phyloP scores from a whole-genome alignment of 2,888 invertebrate species.

The Coenonympha arcania region DNA sequence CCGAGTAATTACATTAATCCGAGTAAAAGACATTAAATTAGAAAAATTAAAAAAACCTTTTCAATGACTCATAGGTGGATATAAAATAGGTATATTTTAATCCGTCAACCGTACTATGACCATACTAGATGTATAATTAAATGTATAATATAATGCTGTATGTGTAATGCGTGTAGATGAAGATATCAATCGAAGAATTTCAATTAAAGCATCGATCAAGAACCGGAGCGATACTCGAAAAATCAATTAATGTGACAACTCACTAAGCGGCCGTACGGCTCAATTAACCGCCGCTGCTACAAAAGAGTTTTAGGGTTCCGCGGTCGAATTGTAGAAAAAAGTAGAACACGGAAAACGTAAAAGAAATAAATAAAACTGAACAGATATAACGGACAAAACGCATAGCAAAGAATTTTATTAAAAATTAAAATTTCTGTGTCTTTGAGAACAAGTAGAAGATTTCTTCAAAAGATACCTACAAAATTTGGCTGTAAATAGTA shows the following conservation, averaged over 20 bases:
- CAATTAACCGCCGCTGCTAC: constrained; percentile 42
- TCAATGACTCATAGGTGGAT: constrained; percentile 17
- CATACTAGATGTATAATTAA: neutral
- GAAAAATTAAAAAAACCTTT: too few species aligned
- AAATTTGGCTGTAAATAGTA: too few species aligned
- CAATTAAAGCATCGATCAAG: constrained; percentile 23
- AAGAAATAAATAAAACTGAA: too few species aligned
- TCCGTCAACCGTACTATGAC: constrained; percentile 7
- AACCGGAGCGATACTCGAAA: constrained; percentile 21
- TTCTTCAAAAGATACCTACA: too few species aligned
- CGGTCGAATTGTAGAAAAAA: neutral
- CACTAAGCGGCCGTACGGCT: constrained; percentile 32
- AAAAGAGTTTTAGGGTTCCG: constrained; percentile 29
- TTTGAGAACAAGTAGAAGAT: too few species aligned
- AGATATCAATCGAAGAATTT: constrained; percentile 22
- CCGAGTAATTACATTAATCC: constrained; percentile 3
- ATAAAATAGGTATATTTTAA: neutral
- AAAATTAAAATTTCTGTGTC: too few species aligned
- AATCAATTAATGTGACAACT: constrained; percentile 35
- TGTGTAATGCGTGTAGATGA: neutral
- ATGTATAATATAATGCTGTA: too few species aligned
- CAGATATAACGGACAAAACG: too few species aligned
- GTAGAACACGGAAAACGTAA: neutral
- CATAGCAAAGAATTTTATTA: too few species aligned
- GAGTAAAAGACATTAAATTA: too few species aligned